These are phyloP conservation scores for Rhorus exstirpatorius DNA, from an alignment of 2,888 invertebrate species.

Conservation along the genomic window DNA sequence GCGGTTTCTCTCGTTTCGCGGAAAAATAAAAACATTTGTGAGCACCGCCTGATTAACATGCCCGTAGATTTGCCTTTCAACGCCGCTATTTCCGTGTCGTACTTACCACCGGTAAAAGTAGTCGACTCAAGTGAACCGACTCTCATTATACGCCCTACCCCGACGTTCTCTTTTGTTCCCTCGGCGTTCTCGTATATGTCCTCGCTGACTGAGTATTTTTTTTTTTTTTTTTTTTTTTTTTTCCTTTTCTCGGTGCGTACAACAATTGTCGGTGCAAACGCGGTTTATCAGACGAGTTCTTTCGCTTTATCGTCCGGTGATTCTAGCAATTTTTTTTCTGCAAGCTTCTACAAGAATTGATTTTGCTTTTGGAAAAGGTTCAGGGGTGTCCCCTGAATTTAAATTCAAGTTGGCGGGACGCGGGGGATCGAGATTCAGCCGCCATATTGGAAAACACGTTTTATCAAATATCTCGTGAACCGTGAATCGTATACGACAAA, in stretches of 20 bases:
- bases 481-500: no score
- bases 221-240: neutral
- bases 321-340: no score
- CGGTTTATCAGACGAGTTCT: neutral
- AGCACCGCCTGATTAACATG: slow-evolving; percentile 3
- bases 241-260: neutral
- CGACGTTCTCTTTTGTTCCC: neutral
- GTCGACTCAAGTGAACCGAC: slow-evolving; percentile 17
- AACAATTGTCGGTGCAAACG: neutral
- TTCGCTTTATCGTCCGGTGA: neutral
- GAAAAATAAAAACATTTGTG: neutral
- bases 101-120: neutral
- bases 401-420: no score
- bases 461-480: no score
- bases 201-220: neutral
- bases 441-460: no score
- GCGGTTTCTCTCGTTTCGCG: slow-evolving; percentile 42
- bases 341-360: no score
- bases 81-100: neutral
- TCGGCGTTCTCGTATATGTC: neutral
- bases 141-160: slow-evolving; percentile 9
- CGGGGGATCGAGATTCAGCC: no score
- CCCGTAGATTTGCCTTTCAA: slow-evolving; percentile 8
- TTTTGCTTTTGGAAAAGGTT: no score
- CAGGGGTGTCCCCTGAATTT: no score